Evolutionary conservation across 2,113 vertebrate species (phyloP).

Genomic region (Cephalopterus ornatus): DNA sequence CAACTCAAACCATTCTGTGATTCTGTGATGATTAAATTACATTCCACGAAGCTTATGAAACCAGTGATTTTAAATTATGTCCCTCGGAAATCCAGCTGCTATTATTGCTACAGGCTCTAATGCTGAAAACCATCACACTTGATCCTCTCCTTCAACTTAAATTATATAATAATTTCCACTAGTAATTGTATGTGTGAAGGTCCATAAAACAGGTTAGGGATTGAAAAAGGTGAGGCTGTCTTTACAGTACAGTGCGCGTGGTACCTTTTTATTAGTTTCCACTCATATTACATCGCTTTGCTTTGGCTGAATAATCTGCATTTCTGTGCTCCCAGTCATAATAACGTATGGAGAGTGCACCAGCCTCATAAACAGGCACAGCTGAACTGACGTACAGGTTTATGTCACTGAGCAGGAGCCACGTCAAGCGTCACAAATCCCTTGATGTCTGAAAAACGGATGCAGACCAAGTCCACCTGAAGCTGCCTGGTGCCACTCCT

Average conservation of each 20-base stretch:
- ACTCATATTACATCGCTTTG: not conserved
- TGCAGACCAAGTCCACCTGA: slow-evolving; percentile 71
- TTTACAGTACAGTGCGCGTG: not conserved
- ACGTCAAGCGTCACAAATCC: slow-evolving; percentile 49
- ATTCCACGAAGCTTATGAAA: not conserved
- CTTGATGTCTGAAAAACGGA: slow-evolving; percentile 45
- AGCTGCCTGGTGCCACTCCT: slow-evolving; percentile 71
- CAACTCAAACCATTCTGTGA: not conserved
- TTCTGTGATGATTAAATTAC: not conserved
- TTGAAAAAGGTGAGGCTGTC: not conserved
- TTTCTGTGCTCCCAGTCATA: not conserved
- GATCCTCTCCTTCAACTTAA: not conserved
- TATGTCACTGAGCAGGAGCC: not conserved
- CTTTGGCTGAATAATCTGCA: not conserved
- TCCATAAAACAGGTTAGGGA: not conserved
- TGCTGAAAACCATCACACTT: not conserved
- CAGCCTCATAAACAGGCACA: not conserved
- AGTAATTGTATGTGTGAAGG: not conserved
- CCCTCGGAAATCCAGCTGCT: not conserved
- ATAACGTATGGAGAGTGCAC: not conserved
- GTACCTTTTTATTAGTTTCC: not conserved
- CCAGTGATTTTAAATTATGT: not conserved
- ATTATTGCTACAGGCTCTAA: not conserved
- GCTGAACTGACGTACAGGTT: not conserved
- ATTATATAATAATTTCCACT: not conserved